These are phyloP conservation scores for Drosophila nasuta DNA, from an alignment of 1,140 invertebrate genomes.

Conservation along the genomic window DNA sequence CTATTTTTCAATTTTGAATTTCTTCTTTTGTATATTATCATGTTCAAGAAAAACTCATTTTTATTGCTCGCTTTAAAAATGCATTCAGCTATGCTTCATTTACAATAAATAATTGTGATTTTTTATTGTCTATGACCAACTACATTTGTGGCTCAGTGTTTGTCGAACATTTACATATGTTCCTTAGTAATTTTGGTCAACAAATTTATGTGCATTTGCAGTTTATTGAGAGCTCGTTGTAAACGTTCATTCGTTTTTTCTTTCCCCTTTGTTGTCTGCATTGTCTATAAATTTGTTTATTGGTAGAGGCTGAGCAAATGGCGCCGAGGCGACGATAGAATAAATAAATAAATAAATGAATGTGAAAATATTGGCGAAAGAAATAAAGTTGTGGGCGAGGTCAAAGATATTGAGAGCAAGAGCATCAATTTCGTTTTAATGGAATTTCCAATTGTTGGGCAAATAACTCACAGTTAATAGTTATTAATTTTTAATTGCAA, in stretches of 20 bases:
- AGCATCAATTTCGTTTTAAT: constrained; percentile 25
- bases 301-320: constrained; percentile 32
- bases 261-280: constrained; percentile 16
- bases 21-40: too few species aligned
- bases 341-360: constrained; percentile 11
- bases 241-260: constrained; percentile 43
- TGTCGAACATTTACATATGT: constrained; percentile 20
- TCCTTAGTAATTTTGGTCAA: constrained; percentile 39
- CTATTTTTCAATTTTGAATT: too few species aligned
- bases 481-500: constrained; percentile 66
- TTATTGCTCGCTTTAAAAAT: too few species aligned
- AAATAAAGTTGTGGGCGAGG: neutral
- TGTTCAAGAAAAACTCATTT: too few species aligned
- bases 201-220: constrained; percentile 61
- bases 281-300: constrained; percentile 68
- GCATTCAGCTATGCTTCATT: too few species aligned
- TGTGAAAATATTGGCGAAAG: neutral
- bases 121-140: too few species aligned
- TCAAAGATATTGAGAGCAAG: neutral
- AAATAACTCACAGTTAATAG: constrained; percentile 48
- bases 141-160: constrained; percentile 45
- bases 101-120: too few species aligned
- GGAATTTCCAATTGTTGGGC: constrained; percentile 39
- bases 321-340: constrained; percentile 51
- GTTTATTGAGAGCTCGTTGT: constrained; percentile 71